Percentiles rank a stretch among this genome's conserved stretches.
Evolutionary conservation across 2,888 invertebrate genomes (phyloP).

Genomic region (Agrochola macilenta): DNA sequence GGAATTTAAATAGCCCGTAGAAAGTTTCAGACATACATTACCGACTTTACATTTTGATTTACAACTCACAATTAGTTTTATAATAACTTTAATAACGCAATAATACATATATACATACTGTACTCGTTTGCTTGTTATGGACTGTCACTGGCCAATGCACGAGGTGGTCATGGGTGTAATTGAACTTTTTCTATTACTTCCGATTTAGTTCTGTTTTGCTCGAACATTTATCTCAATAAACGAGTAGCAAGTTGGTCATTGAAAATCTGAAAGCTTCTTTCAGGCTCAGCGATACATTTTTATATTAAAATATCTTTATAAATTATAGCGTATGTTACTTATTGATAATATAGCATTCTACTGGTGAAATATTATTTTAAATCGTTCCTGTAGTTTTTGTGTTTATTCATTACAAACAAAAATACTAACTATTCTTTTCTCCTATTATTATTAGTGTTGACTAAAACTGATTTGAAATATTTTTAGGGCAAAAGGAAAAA

Average conservation of each 20-base stretch:
- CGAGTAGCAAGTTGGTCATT: background rate
- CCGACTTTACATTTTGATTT: slow-evolving; percentile 22
- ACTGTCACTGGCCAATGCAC: background rate
- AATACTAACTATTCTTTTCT: no score
- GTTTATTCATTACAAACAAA: no score
- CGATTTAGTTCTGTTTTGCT: slow-evolving; percentile 5
- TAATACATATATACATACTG: no score
- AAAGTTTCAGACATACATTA: slow-evolving; percentile 46
- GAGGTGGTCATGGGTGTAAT: background rate
- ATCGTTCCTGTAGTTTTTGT: no score
- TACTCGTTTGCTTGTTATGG: background rate
- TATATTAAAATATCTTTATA: background rate
- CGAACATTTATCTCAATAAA: background rate
- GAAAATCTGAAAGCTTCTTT: background rate
- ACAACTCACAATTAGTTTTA: slow-evolving; percentile 32
- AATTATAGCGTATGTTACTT: no score
- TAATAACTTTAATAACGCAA: slow-evolving; percentile 23
- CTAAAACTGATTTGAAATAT: no score
- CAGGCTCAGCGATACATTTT: background rate
- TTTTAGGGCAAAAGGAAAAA: background rate
- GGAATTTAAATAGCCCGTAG: slow-evolving; percentile 56
- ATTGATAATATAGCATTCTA: no score
- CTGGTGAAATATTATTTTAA: no score
- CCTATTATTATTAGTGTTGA: no score
- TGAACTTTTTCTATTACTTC: background rate